These are phyloP conservation scores for Hyla sarda DNA, from an alignment of 2,113 vertebrate genomes.

Conservation along the genomic window DNA sequence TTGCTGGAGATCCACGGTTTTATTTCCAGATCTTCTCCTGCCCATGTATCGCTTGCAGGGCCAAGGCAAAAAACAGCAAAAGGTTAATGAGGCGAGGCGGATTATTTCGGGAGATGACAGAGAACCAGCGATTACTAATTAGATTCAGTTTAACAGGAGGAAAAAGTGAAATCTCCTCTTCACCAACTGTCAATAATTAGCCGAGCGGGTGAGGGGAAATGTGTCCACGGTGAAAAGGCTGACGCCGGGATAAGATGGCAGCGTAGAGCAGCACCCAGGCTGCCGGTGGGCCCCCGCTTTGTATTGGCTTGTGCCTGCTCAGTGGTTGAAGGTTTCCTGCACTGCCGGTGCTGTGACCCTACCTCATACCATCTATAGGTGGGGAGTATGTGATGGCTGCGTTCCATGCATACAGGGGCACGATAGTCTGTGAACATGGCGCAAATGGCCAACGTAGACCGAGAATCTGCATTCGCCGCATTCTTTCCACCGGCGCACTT, in stretches of 20 bases:
- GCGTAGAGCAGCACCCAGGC: constrained; percentile 65
- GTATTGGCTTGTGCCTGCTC: neutral
- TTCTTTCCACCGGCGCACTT: too few species aligned
- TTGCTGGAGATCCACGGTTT: neutral
- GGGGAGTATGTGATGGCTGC: neutral
- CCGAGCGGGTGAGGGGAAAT: constrained; percentile 83
- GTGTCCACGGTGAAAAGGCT: constrained; percentile 81
- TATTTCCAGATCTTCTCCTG: constrained; percentile 79
- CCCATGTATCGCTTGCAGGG: constrained; percentile 80
- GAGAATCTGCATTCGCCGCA: too few species aligned
- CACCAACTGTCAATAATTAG: constrained; percentile 90
- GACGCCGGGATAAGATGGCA: constrained; percentile 72
- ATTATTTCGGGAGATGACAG: constrained; percentile 79
- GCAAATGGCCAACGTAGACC: too few species aligned
- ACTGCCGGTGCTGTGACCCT: too few species aligned
- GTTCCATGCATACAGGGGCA: too few species aligned
- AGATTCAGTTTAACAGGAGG: constrained; percentile 87
- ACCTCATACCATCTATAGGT: too few species aligned
- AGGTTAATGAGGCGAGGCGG: constrained; percentile 84
- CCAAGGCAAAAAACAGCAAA: constrained; percentile 78
- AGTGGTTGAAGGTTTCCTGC: neutral
- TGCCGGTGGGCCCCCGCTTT: constrained; percentile 50
- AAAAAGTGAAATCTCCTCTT: constrained; percentile 86
- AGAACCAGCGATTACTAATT: constrained; percentile 83
- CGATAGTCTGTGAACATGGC: too few species aligned